Conservation (phyloP, 2,113 vertebrate genomes). For the Vulpes ferrilata region DNA sequence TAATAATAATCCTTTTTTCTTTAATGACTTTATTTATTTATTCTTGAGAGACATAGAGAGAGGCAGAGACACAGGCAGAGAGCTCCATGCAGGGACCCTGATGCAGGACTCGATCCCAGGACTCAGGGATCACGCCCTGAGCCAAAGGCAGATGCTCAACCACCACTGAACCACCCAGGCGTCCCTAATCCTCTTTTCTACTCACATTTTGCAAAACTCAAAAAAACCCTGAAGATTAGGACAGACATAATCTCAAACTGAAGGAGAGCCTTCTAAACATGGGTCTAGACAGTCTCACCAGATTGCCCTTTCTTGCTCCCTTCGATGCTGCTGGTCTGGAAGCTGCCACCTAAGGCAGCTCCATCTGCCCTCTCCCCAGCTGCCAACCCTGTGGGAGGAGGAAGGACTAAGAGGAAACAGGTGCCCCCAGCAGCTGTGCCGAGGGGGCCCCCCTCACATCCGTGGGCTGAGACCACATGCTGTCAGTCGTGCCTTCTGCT, state of each 20-base stretch:
- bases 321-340: neutral
- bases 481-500: neutral
- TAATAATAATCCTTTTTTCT: too few species aligned
- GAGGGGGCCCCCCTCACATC: too few species aligned
- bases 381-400: neutral
- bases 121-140: too few species aligned
- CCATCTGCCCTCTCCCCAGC: too few species aligned
- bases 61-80: too few species aligned
- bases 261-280: neutral
- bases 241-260: neutral
- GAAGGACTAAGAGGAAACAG: neutral
- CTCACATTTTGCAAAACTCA: neutral
- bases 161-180: too few species aligned
- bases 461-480: fast-evolving
- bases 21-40: too few species aligned
- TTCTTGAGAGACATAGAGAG: too few species aligned
- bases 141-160: too few species aligned
- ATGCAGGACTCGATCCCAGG: too few species aligned
- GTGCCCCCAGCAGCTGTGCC: neutral
- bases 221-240: neutral
- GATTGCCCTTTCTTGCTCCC: neutral
- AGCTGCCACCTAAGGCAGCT: neutral
- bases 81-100: too few species aligned
- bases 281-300: neutral
- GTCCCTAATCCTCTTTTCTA: neutral